phyloP scores from a whole-genome alignment of 2,888 invertebrate genomes.

The Subacronicta megacephala region DNA sequence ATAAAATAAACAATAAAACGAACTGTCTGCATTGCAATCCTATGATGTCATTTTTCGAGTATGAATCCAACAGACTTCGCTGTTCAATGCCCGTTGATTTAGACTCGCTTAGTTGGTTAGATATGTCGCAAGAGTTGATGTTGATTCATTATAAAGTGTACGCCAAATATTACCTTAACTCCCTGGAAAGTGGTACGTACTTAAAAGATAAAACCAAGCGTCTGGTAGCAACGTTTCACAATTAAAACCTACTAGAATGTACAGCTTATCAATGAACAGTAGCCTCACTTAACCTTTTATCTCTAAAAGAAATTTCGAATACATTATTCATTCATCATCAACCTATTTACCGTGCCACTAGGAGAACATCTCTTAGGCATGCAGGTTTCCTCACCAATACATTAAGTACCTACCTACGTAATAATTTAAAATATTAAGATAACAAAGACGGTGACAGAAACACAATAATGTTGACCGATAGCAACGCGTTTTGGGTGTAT shows the following conservation, averaged over 20 bases:
- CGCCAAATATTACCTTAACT: neutral
- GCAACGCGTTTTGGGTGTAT: conserved; percentile 8
- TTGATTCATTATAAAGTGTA: neutral
- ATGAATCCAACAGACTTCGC: neutral
- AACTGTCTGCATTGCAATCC: conserved; percentile 4
- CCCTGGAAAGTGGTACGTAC: neutral
- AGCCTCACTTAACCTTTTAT: conserved; percentile 17
- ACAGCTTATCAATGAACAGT: conserved; percentile 9
- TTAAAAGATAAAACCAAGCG: conserved; percentile 16
- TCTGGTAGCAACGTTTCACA: conserved; percentile 11
- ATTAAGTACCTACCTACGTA: conserved; percentile 15
- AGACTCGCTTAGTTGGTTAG: neutral
- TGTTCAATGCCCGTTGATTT: neutral
- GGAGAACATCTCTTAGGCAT: too few relatives aligned
- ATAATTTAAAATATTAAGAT: conserved; percentile 34
- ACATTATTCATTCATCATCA: conserved; percentile 1
- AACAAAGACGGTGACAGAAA: conserved; percentile 32
- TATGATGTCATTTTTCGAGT: conserved; percentile 4
- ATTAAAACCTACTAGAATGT: conserved; percentile 1
- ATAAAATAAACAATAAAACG: too few relatives aligned
- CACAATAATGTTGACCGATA: conserved; percentile 31
- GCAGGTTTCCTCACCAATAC: too few relatives aligned
- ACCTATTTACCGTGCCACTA: too few relatives aligned
- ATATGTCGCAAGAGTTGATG: neutral
- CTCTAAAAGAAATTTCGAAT: conserved; percentile 20